These are phyloP conservation scores for Rambutsinella grinnellia DNA, from an alignment of 2,888 invertebrate species.

Conservation along the genomic window DNA sequence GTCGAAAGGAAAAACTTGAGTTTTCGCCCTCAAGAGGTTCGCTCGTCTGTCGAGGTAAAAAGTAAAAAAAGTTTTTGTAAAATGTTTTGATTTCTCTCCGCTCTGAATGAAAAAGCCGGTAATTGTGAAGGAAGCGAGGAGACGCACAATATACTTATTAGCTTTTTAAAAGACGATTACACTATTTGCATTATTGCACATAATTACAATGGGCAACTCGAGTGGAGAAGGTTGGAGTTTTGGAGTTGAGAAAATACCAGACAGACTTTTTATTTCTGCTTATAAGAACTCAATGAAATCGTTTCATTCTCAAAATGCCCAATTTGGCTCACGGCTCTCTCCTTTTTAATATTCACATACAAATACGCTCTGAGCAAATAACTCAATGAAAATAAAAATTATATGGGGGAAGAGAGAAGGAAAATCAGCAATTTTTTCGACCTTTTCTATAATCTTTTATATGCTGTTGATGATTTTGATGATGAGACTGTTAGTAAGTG, in stretches of 20 bases:
- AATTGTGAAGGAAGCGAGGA: no score
- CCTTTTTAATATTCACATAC: not conserved
- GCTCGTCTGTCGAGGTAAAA: no score
- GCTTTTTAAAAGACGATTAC: conserved; percentile 62
- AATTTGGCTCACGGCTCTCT: conserved; percentile 34
- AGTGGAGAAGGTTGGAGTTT: conserved; percentile 41
- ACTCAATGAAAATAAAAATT: conserved; percentile 37
- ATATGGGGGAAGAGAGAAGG: no score
- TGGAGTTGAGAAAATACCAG: not conserved
- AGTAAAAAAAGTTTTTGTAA: no score
- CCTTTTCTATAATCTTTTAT: conserved; percentile 22
- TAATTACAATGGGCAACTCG: conserved; percentile 57
- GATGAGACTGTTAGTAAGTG: not conserved
- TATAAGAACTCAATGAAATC: not conserved
- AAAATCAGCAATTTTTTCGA: conserved; percentile 20
- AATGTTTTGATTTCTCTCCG: no score
- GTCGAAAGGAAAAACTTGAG: no score
- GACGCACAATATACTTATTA: conserved; percentile 52
- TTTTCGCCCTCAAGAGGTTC: no score
- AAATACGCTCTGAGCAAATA: conserved; percentile 6
- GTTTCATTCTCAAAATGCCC: conserved; percentile 11
- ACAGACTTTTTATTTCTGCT: not conserved
- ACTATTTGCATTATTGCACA: conserved; percentile 63
- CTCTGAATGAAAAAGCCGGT: no score
- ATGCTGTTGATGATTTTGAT: conserved; percentile 8